phyloP scores from a whole-genome alignment of 92 coral and sea anemone genomes.

The Virgularia gustaviana region DNA sequence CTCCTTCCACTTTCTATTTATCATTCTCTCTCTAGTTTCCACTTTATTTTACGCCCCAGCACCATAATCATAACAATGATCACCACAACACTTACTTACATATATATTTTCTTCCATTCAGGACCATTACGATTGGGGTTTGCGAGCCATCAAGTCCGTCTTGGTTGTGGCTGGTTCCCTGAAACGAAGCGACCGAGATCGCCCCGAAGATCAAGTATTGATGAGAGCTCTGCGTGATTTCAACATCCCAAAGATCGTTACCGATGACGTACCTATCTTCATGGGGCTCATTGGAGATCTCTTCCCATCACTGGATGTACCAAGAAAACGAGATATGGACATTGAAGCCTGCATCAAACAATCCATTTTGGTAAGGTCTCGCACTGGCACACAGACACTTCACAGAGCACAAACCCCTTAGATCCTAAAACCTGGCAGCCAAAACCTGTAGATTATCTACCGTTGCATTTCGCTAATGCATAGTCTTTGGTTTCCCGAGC shows the following conservation, averaged over 20 bases:
- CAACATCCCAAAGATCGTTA: slow-evolving; percentile 99
- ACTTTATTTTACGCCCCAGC: no score
- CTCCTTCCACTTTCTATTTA: no score
- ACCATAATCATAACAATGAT: no score
- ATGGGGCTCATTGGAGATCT: slow-evolving; percentile 99
- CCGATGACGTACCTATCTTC: slow-evolving; percentile 96
- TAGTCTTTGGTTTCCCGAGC: no score
- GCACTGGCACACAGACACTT: no score
- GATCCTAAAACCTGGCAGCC: no score
- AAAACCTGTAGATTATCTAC: no score
- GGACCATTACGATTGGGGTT: slow-evolving; percentile 99
- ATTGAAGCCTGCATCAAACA: slow-evolving; percentile 84
- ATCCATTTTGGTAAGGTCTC: slow-evolving; percentile 83
- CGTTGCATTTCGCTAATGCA: no score
- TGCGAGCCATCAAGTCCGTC: slow-evolving; percentile 97
- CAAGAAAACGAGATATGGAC: slow-evolving; percentile 96
- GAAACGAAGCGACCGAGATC: slow-evolving; percentile 88
- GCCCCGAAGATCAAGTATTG: slow-evolving; percentile 98
- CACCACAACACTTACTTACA: not conserved
- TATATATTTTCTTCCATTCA: slow-evolving; percentile 6
- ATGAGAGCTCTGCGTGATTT: slow-evolving; percentile 99
- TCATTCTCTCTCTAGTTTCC: no score
- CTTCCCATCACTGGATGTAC: slow-evolving; percentile 99
- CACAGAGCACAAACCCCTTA: no score
- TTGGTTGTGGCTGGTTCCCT: slow-evolving; percentile 97